Conservation (phyloP, 2,113 vertebrate genomes). For the Arizona elegans region DNA sequence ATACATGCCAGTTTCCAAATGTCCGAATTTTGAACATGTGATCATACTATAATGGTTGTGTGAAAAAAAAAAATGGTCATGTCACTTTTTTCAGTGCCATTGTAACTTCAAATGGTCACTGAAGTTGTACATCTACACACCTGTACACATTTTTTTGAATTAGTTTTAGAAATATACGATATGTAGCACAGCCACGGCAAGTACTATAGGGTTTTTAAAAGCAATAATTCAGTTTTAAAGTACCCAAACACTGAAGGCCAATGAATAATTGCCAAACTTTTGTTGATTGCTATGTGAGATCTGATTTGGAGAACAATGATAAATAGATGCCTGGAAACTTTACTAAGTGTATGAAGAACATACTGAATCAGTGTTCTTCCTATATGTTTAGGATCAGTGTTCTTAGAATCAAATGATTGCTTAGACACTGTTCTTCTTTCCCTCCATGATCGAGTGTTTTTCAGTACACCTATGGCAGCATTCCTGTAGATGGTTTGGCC, state of each 20-base stretch:
- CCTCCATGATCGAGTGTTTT: neutral
- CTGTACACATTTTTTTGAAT: neutral
- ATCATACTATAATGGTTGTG: neutral
- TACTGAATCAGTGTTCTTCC: neutral
- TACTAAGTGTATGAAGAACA: neutral
- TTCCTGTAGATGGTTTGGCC: neutral
- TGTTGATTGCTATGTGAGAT: neutral
- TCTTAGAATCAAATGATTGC: neutral
- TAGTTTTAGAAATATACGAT: neutral
- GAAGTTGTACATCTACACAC: no score
- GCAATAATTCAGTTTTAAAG: neutral
- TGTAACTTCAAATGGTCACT: neutral
- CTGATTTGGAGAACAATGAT: neutral
- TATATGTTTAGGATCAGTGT: neutral
- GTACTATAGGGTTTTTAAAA: neutral
- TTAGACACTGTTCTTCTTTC: neutral
- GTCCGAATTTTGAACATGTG: neutral
- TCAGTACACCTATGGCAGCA: neutral
- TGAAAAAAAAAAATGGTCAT: neutral
- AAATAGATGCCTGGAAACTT: neutral
- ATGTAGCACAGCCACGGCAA: neutral
- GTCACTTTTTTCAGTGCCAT: neutral
- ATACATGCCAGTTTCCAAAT: neutral
- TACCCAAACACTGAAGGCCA: neutral
- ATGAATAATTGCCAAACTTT: constrained; percentile 3